phyloP scores from a whole-genome alignment of 2,888 invertebrate species.

The Drosophila lacicola region DNA sequence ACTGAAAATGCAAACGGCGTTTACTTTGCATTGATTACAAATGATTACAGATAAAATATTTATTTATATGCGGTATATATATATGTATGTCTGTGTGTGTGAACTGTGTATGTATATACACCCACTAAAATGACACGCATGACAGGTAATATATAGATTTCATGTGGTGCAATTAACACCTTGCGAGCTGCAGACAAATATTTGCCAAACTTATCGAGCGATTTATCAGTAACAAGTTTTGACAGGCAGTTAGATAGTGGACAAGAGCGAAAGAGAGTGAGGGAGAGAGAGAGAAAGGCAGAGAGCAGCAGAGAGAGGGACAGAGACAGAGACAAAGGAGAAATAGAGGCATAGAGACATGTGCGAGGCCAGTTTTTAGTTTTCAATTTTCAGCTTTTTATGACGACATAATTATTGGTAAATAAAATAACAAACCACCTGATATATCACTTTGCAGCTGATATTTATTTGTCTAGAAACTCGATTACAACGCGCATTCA shows the following conservation, averaged over 20 bases:
- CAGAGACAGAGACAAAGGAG: not conserved
- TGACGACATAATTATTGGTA: constrained; percentile 48
- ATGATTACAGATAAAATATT: constrained; percentile 20
- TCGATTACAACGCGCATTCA: constrained; percentile 5
- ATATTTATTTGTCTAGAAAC: constrained; percentile 17
- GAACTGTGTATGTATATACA: too few relatives aligned
- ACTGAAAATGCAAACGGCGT: constrained; percentile 7
- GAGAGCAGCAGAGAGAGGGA: not conserved
- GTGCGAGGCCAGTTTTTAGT: constrained; percentile 10
- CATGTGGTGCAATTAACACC: constrained; percentile 70
- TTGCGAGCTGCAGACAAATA: constrained; percentile 64
- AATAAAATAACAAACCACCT: constrained; percentile 27
- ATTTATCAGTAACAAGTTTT: constrained; percentile 64
- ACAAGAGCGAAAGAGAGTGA: not conserved
- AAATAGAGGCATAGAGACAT: constrained; percentile 1
- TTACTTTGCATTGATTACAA: constrained; percentile 10
- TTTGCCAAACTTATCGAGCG: constrained; percentile 66
- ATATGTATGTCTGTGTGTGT: not conserved
- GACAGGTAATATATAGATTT: constrained; percentile 59
- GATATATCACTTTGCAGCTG: constrained; percentile 21
- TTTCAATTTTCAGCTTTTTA: constrained; percentile 16
- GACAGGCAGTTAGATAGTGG: constrained; percentile 24
- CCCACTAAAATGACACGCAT: constrained; percentile 37
- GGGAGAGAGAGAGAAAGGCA: constrained; percentile 7
- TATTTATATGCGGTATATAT: constrained; percentile 5